A percentile compares a stretch with the other conserved stretches of the same genome.
These are phyloP conservation scores for Mugil cephalus DNA, from an alignment of 2,113 vertebrate species.

Conservation along the genomic window DNA sequence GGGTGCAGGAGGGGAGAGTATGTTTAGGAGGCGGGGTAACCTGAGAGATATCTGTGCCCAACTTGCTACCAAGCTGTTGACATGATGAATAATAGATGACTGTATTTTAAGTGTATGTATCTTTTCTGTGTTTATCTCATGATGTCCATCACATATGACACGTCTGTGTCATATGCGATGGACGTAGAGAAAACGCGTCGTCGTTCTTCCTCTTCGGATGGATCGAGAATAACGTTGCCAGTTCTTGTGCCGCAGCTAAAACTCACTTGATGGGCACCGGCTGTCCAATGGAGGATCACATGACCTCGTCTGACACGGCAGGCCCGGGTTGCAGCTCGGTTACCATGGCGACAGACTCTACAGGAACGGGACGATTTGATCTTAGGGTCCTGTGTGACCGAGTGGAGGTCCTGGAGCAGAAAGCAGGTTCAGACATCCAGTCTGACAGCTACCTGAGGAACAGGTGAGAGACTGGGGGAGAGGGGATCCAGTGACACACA, in stretches of 20 bases:
- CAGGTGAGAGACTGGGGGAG: constrained; percentile 80
- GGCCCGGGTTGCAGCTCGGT: constrained; percentile 41
- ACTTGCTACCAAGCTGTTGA: constrained; percentile 76
- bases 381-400: constrained; percentile 50
- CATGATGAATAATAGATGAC: constrained; percentile 76
- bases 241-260: constrained; percentile 32
- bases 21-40: constrained; percentile 63
- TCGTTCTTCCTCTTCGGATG: not conserved
- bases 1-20: constrained; percentile 4
- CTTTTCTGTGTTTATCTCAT: constrained; percentile 23
- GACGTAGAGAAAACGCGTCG: not conserved
- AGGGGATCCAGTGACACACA: constrained; percentile 69
- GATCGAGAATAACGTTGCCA: constrained; percentile 2
- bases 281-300: constrained; percentile 36
- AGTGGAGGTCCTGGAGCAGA: constrained; percentile 75
- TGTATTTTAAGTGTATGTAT: constrained; percentile 36
- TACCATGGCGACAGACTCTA: constrained; percentile 38
- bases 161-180: not conserved
- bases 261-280: not conserved
- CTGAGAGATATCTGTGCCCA: constrained; percentile 57
- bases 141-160: no score
- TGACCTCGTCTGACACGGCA: constrained; percentile 26
- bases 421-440: constrained; percentile 46
- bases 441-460: constrained; percentile 72
- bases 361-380: constrained; percentile 15